A percentile compares a stretch with the other conserved stretches of the same genome.
These are phyloP conservation scores for Mylabris sibirica DNA, from an alignment of 2,888 invertebrate species.

Conservation along the genomic window DNA sequence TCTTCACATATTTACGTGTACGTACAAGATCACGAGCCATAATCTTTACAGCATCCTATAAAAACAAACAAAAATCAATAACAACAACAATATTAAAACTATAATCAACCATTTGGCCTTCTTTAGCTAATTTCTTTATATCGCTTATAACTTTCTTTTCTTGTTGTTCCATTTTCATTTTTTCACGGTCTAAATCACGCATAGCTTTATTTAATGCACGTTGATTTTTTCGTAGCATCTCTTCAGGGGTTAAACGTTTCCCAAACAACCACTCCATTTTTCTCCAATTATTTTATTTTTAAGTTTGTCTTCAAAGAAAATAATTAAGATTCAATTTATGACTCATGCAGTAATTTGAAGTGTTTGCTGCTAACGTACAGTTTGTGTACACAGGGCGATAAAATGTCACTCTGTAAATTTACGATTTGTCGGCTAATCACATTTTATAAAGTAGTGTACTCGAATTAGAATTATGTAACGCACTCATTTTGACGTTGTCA, in stretches of 20 bases:
- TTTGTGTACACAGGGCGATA: too few species aligned
- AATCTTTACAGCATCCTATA: conserved; percentile 97
- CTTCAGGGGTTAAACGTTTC: conserved; percentile 94
- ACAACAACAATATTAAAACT: neutral
- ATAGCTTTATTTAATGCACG: conserved; percentile 97
- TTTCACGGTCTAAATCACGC: conserved; percentile 93
- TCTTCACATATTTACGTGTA: conserved; percentile 93
- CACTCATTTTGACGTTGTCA: neutral
- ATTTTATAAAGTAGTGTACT: too few species aligned
- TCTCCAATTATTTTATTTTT: conserved; percentile 14
- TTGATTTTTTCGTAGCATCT: conserved; percentile 98
- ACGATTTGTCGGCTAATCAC: too few species aligned
- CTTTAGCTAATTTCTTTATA: conserved; percentile 98
- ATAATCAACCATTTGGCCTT: conserved; percentile 89
- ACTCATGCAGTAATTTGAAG: neutral
- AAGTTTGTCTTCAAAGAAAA: neutral
- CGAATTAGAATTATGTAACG: too few species aligned
- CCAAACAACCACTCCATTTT: conserved; percentile 96
- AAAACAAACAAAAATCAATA: conserved; percentile 25
- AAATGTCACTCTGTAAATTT: too few species aligned
- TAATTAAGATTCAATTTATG: neutral
- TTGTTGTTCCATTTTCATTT: conserved; percentile 95
- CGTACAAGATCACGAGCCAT: conserved; percentile 99
- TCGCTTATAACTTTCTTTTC: conserved; percentile 98
- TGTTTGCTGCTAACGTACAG: too few species aligned